These are phyloP conservation scores for Strix aluco DNA, from an alignment of 2,113 vertebrate genomes.

Conservation along the genomic window DNA sequence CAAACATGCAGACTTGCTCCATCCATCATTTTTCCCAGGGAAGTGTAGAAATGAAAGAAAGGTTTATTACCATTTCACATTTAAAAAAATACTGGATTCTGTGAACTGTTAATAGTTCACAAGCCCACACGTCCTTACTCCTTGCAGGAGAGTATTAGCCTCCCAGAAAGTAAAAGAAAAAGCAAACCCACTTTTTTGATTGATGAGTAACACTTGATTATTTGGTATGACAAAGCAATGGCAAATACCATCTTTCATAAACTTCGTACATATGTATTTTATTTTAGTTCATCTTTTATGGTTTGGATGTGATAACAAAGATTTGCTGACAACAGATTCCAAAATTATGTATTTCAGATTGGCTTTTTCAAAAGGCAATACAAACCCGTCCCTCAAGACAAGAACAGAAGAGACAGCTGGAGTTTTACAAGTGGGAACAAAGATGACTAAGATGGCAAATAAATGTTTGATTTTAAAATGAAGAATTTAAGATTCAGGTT, in stretches of 20 bases:
- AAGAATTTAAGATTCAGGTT: constrained; percentile 35
- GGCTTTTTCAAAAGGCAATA: constrained; percentile 94
- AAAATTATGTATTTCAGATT: constrained; percentile 77
- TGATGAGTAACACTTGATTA: neutral
- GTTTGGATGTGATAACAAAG: neutral
- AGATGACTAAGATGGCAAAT: constrained; percentile 61
- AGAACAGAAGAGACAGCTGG: constrained; percentile 86
- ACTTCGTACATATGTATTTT: neutral
- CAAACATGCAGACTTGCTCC: neutral
- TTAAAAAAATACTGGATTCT: neutral
- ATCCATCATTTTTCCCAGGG: neutral
- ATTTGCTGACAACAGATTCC: constrained; percentile 11
- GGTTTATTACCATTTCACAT: neutral
- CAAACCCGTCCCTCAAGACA: constrained; percentile 73
- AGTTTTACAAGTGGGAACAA: constrained; percentile 82
- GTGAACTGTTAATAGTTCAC: neutral
- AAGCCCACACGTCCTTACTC: neutral
- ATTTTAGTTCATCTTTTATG: neutral
- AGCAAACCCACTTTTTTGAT: neutral
- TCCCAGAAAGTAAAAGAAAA: neutral
- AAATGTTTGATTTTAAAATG: constrained; percentile 30
- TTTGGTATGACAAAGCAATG: neutral
- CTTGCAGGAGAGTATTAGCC: neutral
- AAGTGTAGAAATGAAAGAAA: neutral
- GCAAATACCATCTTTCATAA: neutral